A percentile compares a stretch with the other conserved stretches of the same genome.
Evolutionary conservation across 1,140 invertebrate species (phyloP).

Genomic region (Macrotrachela quadricornifera): DNA sequence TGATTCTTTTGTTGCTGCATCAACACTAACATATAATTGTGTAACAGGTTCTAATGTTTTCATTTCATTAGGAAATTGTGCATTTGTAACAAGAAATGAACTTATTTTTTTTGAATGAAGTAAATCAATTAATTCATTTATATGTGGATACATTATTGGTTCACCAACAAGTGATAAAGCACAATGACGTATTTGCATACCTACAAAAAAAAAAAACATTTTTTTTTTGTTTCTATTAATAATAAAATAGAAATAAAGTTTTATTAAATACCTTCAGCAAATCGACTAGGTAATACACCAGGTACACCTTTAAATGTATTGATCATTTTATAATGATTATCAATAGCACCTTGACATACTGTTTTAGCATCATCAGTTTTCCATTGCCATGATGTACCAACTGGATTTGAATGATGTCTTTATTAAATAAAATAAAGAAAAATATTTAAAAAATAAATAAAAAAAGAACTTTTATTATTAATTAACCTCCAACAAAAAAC

Average conservation of each 20-base stretch:
- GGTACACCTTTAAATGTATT: conserved; percentile 42
- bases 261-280: conserved; percentile 34
- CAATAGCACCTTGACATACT: conserved; percentile 36
- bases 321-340: conserved; percentile 39
- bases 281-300: conserved; percentile 35
- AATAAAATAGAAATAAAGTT: too few relatives aligned
- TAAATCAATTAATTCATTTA: conserved; percentile 37
- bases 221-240: too few relatives aligned
- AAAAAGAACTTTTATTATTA: background rate
- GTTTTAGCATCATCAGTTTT: conserved; percentile 39
- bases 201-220: too few relatives aligned
- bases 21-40: conserved; percentile 44
- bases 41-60: conserved; percentile 38
- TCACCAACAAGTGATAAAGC: conserved; percentile 44
- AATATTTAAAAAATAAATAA: background rate
- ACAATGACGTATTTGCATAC: conserved; percentile 30
- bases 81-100: conserved; percentile 42
- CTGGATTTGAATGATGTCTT: conserved; percentile 44
- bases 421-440: too few relatives aligned
- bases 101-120: conserved; percentile 38
- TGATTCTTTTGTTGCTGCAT: conserved; percentile 42
- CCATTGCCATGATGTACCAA: conserved; percentile 47
- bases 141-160: conserved; percentile 47
- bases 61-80: conserved; percentile 43
- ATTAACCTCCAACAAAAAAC: conserved; percentile 43